phyloP scores from a whole-genome alignment of 1,140 invertebrate species.

The Adoxophyes honmai region DNA sequence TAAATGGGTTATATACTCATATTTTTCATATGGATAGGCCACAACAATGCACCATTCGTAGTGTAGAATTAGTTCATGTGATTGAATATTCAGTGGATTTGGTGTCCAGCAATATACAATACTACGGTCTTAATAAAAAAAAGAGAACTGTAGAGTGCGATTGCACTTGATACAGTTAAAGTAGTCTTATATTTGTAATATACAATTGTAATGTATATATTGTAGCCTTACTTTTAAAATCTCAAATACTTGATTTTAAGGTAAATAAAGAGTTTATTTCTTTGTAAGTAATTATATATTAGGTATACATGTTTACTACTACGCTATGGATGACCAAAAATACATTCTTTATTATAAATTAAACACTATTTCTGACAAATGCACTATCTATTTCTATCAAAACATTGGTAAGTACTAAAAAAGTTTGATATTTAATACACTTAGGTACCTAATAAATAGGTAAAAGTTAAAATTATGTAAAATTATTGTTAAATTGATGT shows the following conservation, averaged over 20 bases:
- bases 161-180: not conserved
- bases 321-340: not conserved
- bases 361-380: too few relatives aligned
- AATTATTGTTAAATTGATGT: not conserved
- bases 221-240: not conserved
- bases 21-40: slow-evolving; percentile 5
- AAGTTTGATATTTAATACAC: too few relatives aligned
- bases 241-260: not conserved
- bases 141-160: not conserved
- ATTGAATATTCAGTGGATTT: too few relatives aligned
- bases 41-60: not conserved
- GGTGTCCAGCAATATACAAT: too few relatives aligned
- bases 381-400: too few relatives aligned
- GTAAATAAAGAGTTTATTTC: not conserved
- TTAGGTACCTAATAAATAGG: too few relatives aligned
- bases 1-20: not conserved
- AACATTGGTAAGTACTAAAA: too few relatives aligned
- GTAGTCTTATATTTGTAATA: not conserved
- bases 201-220: slow-evolving; percentile 6
- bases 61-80: too few relatives aligned
- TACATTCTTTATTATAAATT: too few relatives aligned
- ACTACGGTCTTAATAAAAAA: too few relatives aligned
- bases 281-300: not conserved
- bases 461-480: not conserved
- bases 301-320: not conserved